These are phyloP conservation scores for Caradrina kadenii DNA, from an alignment of 2,888 invertebrate species.

Conservation along the genomic window DNA sequence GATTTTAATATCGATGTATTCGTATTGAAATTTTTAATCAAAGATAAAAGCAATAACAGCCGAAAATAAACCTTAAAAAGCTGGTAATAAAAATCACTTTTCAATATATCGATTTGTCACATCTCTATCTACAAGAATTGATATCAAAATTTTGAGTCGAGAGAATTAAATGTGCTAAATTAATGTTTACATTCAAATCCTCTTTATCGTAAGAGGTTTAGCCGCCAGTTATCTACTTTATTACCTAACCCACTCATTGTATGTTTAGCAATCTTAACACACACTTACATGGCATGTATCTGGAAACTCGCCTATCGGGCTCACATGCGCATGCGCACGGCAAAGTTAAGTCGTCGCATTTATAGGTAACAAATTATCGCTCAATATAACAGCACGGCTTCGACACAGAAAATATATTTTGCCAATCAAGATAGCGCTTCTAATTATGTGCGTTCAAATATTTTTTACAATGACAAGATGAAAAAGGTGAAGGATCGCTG, in stretches of 20 bases:
- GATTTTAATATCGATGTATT: no score
- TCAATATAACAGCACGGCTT: no score
- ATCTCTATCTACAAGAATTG: conserved; percentile 32
- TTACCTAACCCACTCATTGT: conserved; percentile 65
- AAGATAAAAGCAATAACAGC: neutral
- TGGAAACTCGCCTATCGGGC: neutral
- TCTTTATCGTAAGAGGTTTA: conserved; percentile 30
- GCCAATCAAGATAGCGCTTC: no score
- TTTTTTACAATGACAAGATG: no score
- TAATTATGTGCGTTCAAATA: no score
- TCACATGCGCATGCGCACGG: neutral
- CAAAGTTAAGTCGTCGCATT: neutral
- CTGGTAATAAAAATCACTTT: neutral
- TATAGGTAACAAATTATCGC: no score
- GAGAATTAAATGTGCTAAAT: conserved; percentile 45
- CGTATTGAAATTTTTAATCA: neutral
- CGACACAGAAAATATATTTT: no score
- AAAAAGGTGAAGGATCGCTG: no score
- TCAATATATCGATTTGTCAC: neutral
- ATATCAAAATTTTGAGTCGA: conserved; percentile 30
- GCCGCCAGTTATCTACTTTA: conserved; percentile 50
- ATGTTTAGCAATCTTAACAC: conserved; percentile 49
- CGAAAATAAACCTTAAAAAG: neutral
- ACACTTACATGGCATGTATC: neutral
- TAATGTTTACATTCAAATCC: conserved; percentile 34